Evolutionary conservation across 2,113 vertebrate genomes (phyloP), one percentile per base, ranked within the genome.

Genomic region (Aegithalos caudatus): DNA sequence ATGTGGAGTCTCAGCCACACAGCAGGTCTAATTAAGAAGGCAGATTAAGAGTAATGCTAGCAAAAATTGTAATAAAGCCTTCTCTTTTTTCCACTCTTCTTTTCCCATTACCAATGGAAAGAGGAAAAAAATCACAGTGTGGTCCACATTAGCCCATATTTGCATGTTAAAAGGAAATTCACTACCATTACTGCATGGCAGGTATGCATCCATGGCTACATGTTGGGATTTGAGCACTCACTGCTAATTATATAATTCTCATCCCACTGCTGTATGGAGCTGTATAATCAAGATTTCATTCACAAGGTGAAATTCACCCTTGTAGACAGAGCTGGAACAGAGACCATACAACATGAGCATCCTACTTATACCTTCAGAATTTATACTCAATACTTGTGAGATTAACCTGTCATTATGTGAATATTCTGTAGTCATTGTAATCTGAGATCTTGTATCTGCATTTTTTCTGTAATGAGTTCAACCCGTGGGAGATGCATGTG

Each of bases 11-110:
- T 88, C 71, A 93, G 1, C 66, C 87, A 90, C 92, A 73, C 87
- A 94, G 94, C 81, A 95, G 74, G 90, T 66, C 74, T 95, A 95
- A 96, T 95, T 95, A 95, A 93, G 71, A 76, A 96, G 85, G 64
- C 62, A 95, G 62, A 94, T 73, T 65, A 95, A 91, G 47, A 90
- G 74, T 25, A 77, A 20, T 12, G 5, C 27, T 81, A 90, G 35
- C 21, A 94, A 82, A 95, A 94, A 80, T 48, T 83, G 14, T 20
- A 71, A 54, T 48, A 87, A 87, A 57, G 14, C 1, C 28, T 74
- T 70, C 16, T 35, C 12, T 29, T 91, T 91, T 76, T 88, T 24
- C 56, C 33, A 58, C 14, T 31, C 20, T 38, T 61, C 57, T 83
- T 82, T 90, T 74, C 44, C 58, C 54, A 70, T 3, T 77, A 45